Base-by-base conservation (phyloP, 2,113 vertebrate species). In the Sitta europaea region DNA sequence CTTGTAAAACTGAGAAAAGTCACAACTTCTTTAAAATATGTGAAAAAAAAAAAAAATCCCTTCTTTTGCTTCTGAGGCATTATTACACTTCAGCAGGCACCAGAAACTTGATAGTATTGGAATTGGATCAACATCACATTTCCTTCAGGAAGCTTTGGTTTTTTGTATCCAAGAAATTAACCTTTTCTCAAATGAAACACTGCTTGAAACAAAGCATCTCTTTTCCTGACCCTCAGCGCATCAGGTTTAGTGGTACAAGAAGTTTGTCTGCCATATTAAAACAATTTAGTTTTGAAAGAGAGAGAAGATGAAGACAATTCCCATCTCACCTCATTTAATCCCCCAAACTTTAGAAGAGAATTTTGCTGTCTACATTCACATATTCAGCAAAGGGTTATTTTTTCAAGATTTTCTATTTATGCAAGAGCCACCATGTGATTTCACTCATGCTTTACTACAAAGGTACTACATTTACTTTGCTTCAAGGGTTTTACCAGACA, bases 111-210 rank as follows among this genome's bases (percentile, higher is more conserved):
- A 96, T 92, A 94, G 88, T 63, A 96, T 76, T 75, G 38, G 55
- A 93, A 89, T 11, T 72, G 93, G 61, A 97, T 96, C 75, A 89
- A 92, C 62, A 94, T 75, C 75, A 73, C n/a, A 78, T 81, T 90
- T 93, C 40, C 80, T 87, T 48, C 63, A 89, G 58, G 27, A 36
- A 93, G 33, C 50, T 43, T 92, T 95, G 35, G n/a, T 51, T 87
- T 84, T 95, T 86, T 76, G 33, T 70, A 65, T 92, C 35, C 4
- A 16, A 95, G 57, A 92, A 95, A 92, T 96, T 91, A 94, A 92
- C 88, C 35, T 83, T 86, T 67, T 77, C 65, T 62, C 48, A 27
- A 84, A 85, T 94, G 33, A 97, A 86, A 94, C 13, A 16, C 31
- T 90, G 48, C 42, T 96, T 97, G 81, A 96, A 90, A 70, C 57